Percentiles rank a stretch among this genome's conserved stretches.
phyloP scores from a whole-genome alignment of 2,888 invertebrate species.

The Choristoneura rosaceana region DNA sequence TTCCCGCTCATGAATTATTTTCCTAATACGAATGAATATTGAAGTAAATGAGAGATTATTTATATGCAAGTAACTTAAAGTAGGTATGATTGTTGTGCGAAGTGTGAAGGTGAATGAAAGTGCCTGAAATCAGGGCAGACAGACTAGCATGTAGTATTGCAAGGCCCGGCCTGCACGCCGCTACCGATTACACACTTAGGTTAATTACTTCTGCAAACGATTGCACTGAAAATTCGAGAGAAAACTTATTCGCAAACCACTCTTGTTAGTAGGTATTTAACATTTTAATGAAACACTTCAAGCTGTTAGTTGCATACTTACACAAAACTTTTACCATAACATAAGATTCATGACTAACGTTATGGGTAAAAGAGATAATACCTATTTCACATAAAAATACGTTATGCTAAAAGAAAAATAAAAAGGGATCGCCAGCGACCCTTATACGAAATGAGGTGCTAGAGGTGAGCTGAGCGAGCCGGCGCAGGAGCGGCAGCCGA shows the following conservation, averaged over 20 bases:
- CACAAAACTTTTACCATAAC: constrained; percentile 66
- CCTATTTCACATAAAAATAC: constrained; percentile 72
- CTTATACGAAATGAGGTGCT: constrained; percentile 80
- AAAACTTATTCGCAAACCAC: constrained; percentile 78
- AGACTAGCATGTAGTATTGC: constrained; percentile 73
- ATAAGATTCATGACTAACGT: constrained; percentile 63
- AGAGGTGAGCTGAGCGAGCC: constrained; percentile 55
- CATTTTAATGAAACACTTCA: constrained; percentile 75
- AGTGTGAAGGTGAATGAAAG: constrained; percentile 52
- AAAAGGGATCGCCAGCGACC: constrained; percentile 83
- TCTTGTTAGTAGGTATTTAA: constrained; percentile 76
- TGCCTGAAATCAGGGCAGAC: constrained; percentile 54
- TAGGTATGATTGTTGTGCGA: constrained; percentile 68
- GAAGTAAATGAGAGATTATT: constrained; percentile 50
- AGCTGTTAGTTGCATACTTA: constrained; percentile 76
- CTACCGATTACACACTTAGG: constrained; percentile 52
- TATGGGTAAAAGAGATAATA: constrained; percentile 68
- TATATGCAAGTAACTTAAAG: constrained; percentile 38
- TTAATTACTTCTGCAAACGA: constrained; percentile 55
- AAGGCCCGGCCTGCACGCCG: constrained; percentile 76
- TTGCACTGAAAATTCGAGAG: constrained; percentile 63
- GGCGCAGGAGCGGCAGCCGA: constrained; percentile 54
- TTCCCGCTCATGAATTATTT: constrained; percentile 19
- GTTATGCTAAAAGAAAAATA: constrained; percentile 80
- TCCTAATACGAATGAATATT: constrained; percentile 33